A percentile compares a stretch with the other conserved stretches of the same genome.
Conservation (phyloP, 1,140 invertebrate genomes). For the Pachypeltis micranthus region DNA sequence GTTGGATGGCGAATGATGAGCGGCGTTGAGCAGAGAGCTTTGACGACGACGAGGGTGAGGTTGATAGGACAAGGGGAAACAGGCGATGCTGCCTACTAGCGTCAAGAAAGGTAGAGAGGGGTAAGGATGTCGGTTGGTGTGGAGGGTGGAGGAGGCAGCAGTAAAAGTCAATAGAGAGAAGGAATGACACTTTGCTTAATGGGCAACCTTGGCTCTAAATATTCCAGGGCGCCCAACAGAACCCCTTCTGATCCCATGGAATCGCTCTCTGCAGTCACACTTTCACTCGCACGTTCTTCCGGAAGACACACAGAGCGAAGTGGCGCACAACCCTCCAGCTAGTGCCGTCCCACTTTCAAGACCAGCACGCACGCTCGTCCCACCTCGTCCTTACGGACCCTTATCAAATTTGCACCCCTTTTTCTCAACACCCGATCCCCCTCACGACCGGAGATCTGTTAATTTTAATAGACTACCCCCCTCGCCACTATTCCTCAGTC, state of each 20-base stretch:
- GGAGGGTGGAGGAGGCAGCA: not conserved
- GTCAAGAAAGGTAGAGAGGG: not conserved
- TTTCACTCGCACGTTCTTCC: not conserved
- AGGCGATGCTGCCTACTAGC: not conserved
- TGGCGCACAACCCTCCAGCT: too few species aligned
- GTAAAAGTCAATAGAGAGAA: conserved; percentile 20
- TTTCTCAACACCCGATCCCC: not conserved
- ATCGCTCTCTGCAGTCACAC: too few species aligned
- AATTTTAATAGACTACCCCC: conserved; percentile 18
- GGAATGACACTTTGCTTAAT: conserved; percentile 21
- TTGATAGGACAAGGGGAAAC: not conserved
- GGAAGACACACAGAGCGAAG: too few species aligned
- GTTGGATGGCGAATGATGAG: too few species aligned
- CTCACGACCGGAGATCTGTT: conserved; percentile 18
- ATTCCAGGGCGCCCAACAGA: conserved; percentile 13
- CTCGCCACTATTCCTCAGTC: not conserved
- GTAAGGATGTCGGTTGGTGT: not conserved
- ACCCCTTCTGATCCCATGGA: too few species aligned
- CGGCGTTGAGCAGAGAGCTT: too few species aligned
- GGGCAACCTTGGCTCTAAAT: conserved; percentile 13
- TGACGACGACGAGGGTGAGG: not conserved
- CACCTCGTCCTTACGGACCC: not conserved
- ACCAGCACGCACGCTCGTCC: conserved; percentile 11
- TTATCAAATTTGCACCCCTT: conserved; percentile 18
- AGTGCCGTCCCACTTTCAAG: too few species aligned